Conservation (phyloP, 1,140 invertebrate species). For the Lordiphosa clarofinis region DNA sequence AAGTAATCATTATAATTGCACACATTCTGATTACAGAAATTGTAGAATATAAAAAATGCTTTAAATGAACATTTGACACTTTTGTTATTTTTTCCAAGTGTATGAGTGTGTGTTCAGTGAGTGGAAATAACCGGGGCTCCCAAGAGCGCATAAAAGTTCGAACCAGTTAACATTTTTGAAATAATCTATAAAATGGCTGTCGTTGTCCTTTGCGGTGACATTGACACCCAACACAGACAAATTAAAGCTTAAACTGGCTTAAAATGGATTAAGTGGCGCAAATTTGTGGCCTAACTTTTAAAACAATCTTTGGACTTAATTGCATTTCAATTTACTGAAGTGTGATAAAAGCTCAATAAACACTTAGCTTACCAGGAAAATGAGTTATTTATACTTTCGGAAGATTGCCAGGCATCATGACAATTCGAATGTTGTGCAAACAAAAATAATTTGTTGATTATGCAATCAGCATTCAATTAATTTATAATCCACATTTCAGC, state of each 20-base stretch:
- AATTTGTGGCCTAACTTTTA: neutral
- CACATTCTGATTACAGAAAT: no score
- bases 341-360: constrained; percentile 2
- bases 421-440: neutral
- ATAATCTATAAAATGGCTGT: constrained; percentile 38
- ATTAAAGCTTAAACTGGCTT: constrained; percentile 4
- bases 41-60: no score
- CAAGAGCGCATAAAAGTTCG: constrained; percentile 13
- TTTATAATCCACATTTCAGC: constrained; percentile 23
- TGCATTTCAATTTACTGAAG: constrained; percentile 28
- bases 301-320: constrained; percentile 27
- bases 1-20: no score
- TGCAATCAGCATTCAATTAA: constrained; percentile 42
- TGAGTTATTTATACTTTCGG: no score
- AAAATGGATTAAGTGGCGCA: neutral
- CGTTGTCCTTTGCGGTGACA: neutral
- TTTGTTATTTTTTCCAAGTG: constrained; percentile 2
- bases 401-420: constrained; percentile 3
- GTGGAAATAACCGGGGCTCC: constrained; percentile 36
- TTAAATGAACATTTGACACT: no score
- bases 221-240: neutral
- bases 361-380: neutral
- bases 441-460: constrained; percentile 31
- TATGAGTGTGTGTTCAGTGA: constrained; percentile 40
- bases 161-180: constrained; percentile 33